Percentiles rank a stretch among this genome's conserved stretches.
phyloP scores from a whole-genome alignment of 23 tunicate genomes.

The Ascidia mentula region DNA sequence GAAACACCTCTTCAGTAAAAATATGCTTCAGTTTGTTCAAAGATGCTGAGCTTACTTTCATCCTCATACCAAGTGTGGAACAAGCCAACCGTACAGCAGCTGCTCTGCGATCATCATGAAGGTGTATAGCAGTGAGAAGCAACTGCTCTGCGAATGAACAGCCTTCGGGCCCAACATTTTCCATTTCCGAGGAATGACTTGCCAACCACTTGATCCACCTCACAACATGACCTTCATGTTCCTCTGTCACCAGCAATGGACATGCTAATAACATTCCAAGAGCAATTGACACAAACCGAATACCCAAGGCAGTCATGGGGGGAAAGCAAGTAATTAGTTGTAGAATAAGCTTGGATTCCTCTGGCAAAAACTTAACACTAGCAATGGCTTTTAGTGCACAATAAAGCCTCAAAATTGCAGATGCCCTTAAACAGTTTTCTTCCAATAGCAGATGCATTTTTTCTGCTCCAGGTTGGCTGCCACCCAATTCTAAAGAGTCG shows the following conservation, averaged over 20 bases:
- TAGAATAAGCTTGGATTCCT: constrained; percentile 73
- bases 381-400: constrained; percentile 87
- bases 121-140: constrained; percentile 80
- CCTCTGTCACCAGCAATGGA: constrained; percentile 43
- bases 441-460: constrained; percentile 56
- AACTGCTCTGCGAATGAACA: constrained; percentile 91
- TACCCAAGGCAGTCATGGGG: constrained; percentile 79
- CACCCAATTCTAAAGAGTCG: neutral
- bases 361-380: constrained; percentile 55
- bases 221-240: constrained; percentile 58
- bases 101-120: constrained; percentile 65
- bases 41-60: constrained; percentile 65
- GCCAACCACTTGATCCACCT: constrained; percentile 93
- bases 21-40: constrained; percentile 66
- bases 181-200: constrained; percentile 74
- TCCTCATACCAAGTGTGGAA: constrained; percentile 78
- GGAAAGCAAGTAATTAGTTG: constrained; percentile 84
- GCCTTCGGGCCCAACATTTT: constrained; percentile 69
- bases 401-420: constrained; percentile 69
- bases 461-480: constrained; percentile 3
- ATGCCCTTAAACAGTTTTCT: constrained; percentile 78
- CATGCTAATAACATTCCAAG: constrained; percentile 86
- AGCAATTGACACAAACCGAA: constrained; percentile 82
- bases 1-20: constrained; percentile 91
- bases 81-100: constrained; percentile 79